Evolutionary conservation across 2,113 vertebrate species (phyloP), one percentile per base, ranked within the genome.

Genomic region (Butastur rufipennis): DNA sequence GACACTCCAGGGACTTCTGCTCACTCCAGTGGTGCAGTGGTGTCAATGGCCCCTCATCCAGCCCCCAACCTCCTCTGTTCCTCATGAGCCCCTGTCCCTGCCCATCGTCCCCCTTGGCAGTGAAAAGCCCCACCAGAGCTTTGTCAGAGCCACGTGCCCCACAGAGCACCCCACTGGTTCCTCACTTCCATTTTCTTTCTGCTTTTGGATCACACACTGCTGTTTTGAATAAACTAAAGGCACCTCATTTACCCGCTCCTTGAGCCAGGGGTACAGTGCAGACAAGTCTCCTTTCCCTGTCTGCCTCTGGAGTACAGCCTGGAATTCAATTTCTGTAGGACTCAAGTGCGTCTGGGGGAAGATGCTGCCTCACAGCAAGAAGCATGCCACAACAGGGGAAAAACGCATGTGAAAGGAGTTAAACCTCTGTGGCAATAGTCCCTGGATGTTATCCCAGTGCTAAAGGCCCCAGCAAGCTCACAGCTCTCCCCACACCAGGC

Each of bases 281-380:
- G 34, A 47, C 48, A 47, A 36, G 17, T 31, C 5, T 25, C 13
- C 23, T 81, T 65, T 77, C 34, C 50, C 34, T 38, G 19, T 25
- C 48, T 59, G 71, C 20, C 26, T 68, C 58, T 42, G 36, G 11
- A 73, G 58, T 36, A 63, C 26, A 82, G 45, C 40, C 31, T 48
- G 16, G 48, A 52, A 38, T 71, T 63, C 25, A 23, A 10, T 38
- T 66, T 62, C n/a, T 40, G 45, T 55, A 74, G 42, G 61, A 65
- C 34, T 68, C 3, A 0, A 42, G 47, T 2, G 0, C 1, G 0
- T 79, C 70, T 42, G 8, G 13, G 47, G 15, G 13, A 62, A 53
- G 43, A 48, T 43, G 43, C n/a, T 53, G n/a, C n/a, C 43, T 43
- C 29, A 25, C 6, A 88, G 56, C 38, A 42, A 55, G 62, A 53